These are phyloP conservation scores for Pristionchus mayeri DNA, from an alignment of 2,888 invertebrate genomes.

Conservation along the genomic window DNA sequence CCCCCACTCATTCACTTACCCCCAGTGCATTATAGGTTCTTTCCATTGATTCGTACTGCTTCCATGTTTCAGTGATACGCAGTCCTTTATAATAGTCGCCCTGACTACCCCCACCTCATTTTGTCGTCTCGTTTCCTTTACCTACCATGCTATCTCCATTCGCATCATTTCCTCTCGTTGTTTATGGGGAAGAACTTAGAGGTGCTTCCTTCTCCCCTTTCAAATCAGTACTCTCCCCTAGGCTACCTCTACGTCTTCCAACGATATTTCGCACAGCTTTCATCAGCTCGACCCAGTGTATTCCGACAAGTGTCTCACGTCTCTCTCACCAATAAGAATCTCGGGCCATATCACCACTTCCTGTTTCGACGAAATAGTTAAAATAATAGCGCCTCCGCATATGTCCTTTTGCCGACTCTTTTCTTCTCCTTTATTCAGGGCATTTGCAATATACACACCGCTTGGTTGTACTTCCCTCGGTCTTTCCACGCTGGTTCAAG, in stretches of 20 bases:
- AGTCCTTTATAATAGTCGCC: too few species aligned
- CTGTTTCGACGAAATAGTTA: slow-evolving; percentile 22
- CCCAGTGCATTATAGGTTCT: slow-evolving; percentile 25
- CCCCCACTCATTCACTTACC: not conserved
- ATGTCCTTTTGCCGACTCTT: slow-evolving; percentile 18
- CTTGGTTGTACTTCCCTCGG: slow-evolving; percentile 31
- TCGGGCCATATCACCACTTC: slow-evolving; percentile 16
- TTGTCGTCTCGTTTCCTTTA: too few species aligned
- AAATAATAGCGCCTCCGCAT: slow-evolving; percentile 12
- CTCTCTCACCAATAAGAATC: not conserved
- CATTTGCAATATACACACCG: slow-evolving; percentile 18
- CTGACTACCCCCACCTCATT: too few species aligned
- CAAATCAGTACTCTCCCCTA: not conserved
- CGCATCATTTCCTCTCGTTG: not conserved
- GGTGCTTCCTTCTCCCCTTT: not conserved
- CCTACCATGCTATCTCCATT: not conserved
- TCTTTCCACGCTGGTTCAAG: not conserved
- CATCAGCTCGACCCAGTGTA: slow-evolving; percentile 2
- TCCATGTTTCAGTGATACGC: too few species aligned
- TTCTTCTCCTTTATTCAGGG: slow-evolving; percentile 4
- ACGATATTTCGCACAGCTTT: slow-evolving; percentile 11
- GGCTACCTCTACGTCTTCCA: slow-evolving; percentile 44
- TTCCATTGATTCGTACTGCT: not conserved
- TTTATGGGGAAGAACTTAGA: slow-evolving; percentile 2
- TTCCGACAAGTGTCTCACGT: not conserved